phyloP scores from a whole-genome alignment of 2,888 invertebrate species.

The Piscicola geometra region DNA sequence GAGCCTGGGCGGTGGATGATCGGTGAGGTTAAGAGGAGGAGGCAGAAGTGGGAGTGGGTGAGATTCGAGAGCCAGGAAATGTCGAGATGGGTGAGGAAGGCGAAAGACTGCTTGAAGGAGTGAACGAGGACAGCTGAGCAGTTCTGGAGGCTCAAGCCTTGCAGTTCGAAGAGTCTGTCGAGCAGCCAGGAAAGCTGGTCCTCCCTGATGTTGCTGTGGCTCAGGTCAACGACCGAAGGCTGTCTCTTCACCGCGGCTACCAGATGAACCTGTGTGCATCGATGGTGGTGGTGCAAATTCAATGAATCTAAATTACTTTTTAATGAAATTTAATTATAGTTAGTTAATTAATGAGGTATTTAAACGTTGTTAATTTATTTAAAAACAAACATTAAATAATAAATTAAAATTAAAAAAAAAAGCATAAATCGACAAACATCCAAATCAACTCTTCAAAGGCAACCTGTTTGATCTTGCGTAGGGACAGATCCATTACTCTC shows the following conservation, averaged over 20 bases:
- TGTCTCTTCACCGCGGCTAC: conserved; percentile 82
- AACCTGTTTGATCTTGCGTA: conserved; percentile 33
- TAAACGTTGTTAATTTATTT: not conserved
- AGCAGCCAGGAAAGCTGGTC: conserved; percentile 88
- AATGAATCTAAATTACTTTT: not conserved
- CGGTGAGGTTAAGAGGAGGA: conserved; percentile 80
- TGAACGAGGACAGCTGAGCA: conserved; percentile 70
- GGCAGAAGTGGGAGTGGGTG: conserved; percentile 71
- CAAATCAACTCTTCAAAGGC: not conserved
- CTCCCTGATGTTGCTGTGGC: conserved; percentile 82
- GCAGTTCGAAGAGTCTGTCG: conserved; percentile 74
- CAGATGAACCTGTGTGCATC: conserved; percentile 66
- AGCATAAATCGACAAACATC: not conserved
- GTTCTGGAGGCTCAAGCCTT: conserved; percentile 71
- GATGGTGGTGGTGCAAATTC: conserved; percentile 1
- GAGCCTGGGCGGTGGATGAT: conserved; percentile 73
- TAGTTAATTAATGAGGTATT: not conserved
- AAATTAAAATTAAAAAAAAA: not conserved
- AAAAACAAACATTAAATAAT: not conserved
- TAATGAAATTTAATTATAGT: not conserved
- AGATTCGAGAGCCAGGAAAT: conserved; percentile 80
- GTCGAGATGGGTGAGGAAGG: conserved; percentile 70
- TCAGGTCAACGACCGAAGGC: conserved; percentile 74
- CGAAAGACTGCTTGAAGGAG: conserved; percentile 71
- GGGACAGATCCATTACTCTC: conserved; percentile 71